Conservation (phyloP, 92 coral and sea anemone genomes). For the Bergia puertoricense region DNA sequence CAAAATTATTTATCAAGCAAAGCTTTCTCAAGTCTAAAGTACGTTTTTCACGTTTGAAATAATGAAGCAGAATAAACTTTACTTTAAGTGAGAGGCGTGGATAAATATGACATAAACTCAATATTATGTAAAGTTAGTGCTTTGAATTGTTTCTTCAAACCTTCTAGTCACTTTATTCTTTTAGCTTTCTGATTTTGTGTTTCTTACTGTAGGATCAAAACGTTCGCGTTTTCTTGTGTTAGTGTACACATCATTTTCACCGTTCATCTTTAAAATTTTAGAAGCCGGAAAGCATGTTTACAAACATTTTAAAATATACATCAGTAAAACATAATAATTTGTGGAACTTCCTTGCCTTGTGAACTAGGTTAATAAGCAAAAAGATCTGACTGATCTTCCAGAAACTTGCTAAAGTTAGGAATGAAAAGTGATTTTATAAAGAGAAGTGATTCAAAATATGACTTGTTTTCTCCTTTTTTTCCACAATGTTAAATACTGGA, state of each 20-base stretch:
- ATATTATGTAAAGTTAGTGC: background rate
- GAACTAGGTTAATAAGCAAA: background rate
- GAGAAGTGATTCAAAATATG: background rate
- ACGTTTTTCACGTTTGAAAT: no score
- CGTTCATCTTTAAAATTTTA: background rate
- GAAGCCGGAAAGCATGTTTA: background rate
- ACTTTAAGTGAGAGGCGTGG: no score
- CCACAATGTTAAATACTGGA: background rate
- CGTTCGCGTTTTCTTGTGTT: no score
- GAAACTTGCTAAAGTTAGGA: background rate
- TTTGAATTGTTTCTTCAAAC: background rate
- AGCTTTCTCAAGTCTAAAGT: background rate
- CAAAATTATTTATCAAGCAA: background rate
- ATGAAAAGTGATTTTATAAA: background rate
- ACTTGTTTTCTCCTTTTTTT: background rate
- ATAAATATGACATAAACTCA: background rate
- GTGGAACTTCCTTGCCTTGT: background rate
- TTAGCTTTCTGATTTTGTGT: no score
- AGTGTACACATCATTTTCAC: background rate
- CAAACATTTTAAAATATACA: background rate
- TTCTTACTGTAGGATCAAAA: no score
- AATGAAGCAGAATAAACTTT: background rate
- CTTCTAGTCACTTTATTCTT: no score
- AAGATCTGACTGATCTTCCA: background rate
- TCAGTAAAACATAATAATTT: background rate